Base-by-base conservation (phyloP, 1,140 invertebrate genomes). In the Oedothorax gibbosus region DNA sequence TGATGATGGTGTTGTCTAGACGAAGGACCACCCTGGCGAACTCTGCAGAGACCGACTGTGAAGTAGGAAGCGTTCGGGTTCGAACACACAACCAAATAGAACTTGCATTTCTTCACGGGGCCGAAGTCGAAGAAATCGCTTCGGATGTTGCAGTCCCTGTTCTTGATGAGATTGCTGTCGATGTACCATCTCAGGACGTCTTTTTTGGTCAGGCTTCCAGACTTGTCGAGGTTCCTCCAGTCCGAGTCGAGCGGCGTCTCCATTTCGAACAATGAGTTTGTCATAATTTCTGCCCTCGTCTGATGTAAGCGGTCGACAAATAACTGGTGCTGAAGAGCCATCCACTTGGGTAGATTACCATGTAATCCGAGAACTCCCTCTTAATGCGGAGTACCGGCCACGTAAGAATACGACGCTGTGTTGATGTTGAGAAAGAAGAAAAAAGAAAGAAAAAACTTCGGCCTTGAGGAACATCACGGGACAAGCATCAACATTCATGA, bases 101-200 rank as follows among this genome's bases (percentile, higher is more conserved):
- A 83, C 62, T 75, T 83, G 50, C 57, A 49, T 9, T 66, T 57
- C 8, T 21, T 21, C 6, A 20, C 49, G 11, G 81, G 81, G 4
- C 51, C 18, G 71, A 83, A 83, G 2, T 51, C 75, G 57, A 83
- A 83, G 21, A 75, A 65, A 65, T 83, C 81, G 50, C 81, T 83
- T 49, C 81, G 51, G n/a, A 68, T 69, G 11, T 15, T 12, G 15
- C 15, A 20, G 2, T 65, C 60, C 5, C 14, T 21, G 3, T 14
- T 14, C 20, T 12, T 20, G 10, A 56, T 18, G n/a, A 62, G 18
- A 0, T 0, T 7, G 0, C 57, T 3, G 14, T 73, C 20, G 0
- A 83, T 14, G 9, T 18, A 56, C 81, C 81, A 83, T n/a, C 56
- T 21, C 5, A 83, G 68, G 2, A 83, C 71, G 14, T 83, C 81